Evolutionary conservation across 2,113 vertebrate species (phyloP).

Genomic region (Ancistrus triradiatus): DNA sequence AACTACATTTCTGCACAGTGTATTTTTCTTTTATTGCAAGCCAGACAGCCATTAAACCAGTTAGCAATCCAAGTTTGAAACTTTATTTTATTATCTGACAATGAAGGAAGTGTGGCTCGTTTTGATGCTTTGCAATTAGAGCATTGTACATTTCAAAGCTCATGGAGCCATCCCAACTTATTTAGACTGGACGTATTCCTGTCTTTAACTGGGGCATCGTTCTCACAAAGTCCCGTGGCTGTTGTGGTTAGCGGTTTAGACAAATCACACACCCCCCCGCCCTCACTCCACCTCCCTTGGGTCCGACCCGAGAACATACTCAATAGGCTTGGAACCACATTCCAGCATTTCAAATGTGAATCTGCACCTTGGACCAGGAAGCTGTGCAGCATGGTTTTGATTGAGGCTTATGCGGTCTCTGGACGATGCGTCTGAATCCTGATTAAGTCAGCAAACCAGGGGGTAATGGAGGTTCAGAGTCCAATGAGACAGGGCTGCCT

Average conservation of each 20-base stretch:
- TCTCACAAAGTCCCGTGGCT: conserved; percentile 14
- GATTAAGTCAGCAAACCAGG: conserved; percentile 62
- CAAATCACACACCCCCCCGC: conserved; percentile 24
- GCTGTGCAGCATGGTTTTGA: conserved; percentile 58
- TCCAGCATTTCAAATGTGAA: conserved; percentile 34
- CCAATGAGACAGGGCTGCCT: conserved; percentile 63
- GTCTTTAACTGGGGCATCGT: conserved; percentile 15
- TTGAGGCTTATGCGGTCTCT: conserved; percentile 65
- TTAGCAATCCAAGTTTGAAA: no score
- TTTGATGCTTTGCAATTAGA: not conserved
- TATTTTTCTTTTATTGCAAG: no score
- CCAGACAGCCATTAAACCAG: no score
- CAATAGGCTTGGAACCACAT: conserved; percentile 54
- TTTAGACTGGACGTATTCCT: conserved; percentile 4
- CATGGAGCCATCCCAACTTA: conserved; percentile 2
- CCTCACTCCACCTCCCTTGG: conserved; percentile 3
- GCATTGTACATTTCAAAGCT: conserved; percentile 6
- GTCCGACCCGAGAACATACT: conserved; percentile 48
- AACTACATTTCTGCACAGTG: no score
- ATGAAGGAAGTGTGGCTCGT: not conserved
- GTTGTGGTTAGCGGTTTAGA: conserved; percentile 24
- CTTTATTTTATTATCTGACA: not conserved
- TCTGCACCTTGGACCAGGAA: conserved; percentile 58
- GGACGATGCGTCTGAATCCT: conserved; percentile 61
- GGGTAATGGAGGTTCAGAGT: conserved; percentile 51